phyloP scores from a whole-genome alignment of 2,888 invertebrate genomes.

The Noctua janthina region DNA sequence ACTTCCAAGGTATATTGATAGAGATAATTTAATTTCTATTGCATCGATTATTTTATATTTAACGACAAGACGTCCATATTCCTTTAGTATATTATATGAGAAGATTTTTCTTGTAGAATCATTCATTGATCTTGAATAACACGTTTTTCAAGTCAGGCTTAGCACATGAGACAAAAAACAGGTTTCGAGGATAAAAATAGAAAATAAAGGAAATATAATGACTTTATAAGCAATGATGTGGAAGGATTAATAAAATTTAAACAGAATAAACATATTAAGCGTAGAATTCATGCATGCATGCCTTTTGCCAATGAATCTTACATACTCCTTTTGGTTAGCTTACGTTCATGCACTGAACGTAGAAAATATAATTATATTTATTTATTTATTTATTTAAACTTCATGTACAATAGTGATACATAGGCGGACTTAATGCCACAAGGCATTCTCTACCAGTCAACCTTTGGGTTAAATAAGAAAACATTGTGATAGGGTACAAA shows the following conservation, averaged over 20 bases:
- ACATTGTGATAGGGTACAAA: too few relatives aligned
- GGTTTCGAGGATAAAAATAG: constrained; percentile 9
- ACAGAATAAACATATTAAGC: not conserved
- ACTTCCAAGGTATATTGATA: not conserved
- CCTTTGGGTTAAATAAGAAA: too few relatives aligned
- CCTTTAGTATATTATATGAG: not conserved
- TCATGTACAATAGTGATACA: too few relatives aligned
- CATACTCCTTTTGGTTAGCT: not conserved
- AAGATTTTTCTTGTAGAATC: not conserved
- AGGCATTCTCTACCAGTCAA: too few relatives aligned
- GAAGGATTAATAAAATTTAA: constrained; percentile 5
- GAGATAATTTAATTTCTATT: constrained; percentile 14
- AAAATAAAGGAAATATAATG: constrained; percentile 5
- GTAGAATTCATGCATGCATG: not conserved
- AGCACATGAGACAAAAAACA: constrained; percentile 2
- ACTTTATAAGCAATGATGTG: not conserved
- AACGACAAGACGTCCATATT: not conserved
- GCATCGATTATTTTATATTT: constrained; percentile 1
- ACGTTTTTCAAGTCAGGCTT: constrained; percentile 18
- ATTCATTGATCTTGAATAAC: constrained; percentile 25
- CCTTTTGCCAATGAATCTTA: not conserved
- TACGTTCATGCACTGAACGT: not conserved
- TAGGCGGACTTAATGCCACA: too few relatives aligned
- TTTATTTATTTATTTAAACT: too few relatives aligned
- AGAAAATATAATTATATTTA: not conserved